Base-by-base conservation (phyloP, 92 coral and sea anemone genomes). In the Anthopleura xanthogrammica region DNA sequence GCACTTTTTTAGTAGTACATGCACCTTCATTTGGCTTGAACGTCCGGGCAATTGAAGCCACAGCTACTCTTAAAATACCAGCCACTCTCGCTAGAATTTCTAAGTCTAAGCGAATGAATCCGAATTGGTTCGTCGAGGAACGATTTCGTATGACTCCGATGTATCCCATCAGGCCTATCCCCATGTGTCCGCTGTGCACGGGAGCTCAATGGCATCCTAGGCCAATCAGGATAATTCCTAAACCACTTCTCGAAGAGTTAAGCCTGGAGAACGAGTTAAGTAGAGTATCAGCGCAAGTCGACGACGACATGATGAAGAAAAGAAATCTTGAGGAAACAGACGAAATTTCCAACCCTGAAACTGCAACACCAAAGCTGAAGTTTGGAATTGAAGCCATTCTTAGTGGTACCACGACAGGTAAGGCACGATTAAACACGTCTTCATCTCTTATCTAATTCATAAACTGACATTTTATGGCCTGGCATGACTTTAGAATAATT, bases 351-450 rank as follows among this genome's bases (percentile, higher is more conserved):
- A 14, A 50, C 22, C 41, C 19, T 29, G 22, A 16, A 46, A 48
- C 29, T 23, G 13, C 19, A 39, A 46, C 40, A 0, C 54, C 77
- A 3, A 72, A 46, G 77, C 76, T 84, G 48, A 84, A 64, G 81
- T 84, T 84, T 77, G 52, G 87, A 7, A 84, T 84, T 48, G 87
- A 84, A 4, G 50, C 48, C 13, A 84, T 84, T 9, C 77, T 84
- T 40, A 62, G 76, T 52, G 87, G 87, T 12, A 76, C 87, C 12
- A 77, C 87, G 13, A 64, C 64, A 65, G 78, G 87, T 84, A 52
- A 60, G 70, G 3, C 20, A 62, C 24, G 22, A 62, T n/a, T n/a
- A 62, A 5, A 60, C 77, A 11, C 8, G 54, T 50, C 11, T 11
- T 50, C 54, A 50, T 50, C 54, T 11, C 54, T 50, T 50, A 50